A percentile compares a stretch with the other conserved stretches of the same genome.
These are phyloP conservation scores for Malurus elegans DNA, from an alignment of 2,113 vertebrate genomes.

Conservation along the genomic window DNA sequence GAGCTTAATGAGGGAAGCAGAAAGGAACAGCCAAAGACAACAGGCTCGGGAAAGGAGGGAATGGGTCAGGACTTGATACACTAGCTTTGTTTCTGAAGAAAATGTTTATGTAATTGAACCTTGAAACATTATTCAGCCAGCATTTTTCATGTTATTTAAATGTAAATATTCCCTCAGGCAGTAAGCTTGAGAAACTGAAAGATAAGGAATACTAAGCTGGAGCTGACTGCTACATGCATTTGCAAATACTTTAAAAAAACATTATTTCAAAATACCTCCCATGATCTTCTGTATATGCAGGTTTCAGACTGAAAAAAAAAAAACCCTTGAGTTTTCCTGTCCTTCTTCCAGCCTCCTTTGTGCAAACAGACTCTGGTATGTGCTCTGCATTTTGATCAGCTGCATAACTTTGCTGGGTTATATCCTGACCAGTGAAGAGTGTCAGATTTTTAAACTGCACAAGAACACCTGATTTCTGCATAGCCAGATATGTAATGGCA, in stretches of 20 bases:
- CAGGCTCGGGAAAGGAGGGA: not conserved
- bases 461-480: not conserved
- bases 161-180: not conserved
- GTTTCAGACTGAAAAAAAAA: not conserved
- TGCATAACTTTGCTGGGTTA: not conserved
- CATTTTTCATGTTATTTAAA: conserved; percentile 12
- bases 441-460: not conserved
- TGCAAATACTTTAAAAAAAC: not conserved
- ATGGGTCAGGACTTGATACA: not conserved
- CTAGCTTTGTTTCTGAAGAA: conserved; percentile 34
- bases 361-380: not conserved
- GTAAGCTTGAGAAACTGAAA: not conserved
- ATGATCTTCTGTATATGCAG: not conserved
- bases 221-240: not conserved
- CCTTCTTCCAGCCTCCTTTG: not conserved
- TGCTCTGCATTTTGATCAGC: conserved; percentile 5
- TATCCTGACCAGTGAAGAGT: not conserved
- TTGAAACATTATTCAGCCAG: not conserved
- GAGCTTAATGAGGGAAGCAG: not conserved
- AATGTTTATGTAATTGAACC: conserved; percentile 31
- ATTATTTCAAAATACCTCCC: not conserved
- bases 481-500: not conserved
- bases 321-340: not conserved
- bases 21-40: conserved; percentile 35
- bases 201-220: not conserved